Evolutionary conservation across 2,888 invertebrate genomes (phyloP).

Genomic region (Pterostichus madidus): DNA sequence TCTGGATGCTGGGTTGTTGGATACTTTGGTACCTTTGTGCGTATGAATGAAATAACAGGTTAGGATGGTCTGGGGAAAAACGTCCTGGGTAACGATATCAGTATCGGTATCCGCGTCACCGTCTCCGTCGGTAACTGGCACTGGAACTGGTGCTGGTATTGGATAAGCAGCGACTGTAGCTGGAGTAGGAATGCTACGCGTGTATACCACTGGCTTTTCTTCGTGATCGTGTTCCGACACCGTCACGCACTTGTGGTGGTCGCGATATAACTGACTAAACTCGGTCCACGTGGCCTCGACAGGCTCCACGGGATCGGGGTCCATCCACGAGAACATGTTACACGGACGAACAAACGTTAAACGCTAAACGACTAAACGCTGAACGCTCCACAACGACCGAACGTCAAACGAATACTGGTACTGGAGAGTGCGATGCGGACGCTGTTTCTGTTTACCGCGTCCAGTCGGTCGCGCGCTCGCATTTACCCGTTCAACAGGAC

Average conservation of each 20-base stretch:
- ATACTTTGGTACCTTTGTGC: conserved; percentile 81
- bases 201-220: conserved; percentile 81
- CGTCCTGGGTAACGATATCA: conserved; percentile 64
- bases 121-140: not conserved
- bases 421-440: conserved; percentile 30
- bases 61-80: conserved; percentile 82
- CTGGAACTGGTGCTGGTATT: conserved; percentile 64
- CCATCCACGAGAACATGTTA: conserved; percentile 76
- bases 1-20: conserved; percentile 3
- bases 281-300: conserved; percentile 80
- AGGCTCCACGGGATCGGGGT: conserved; percentile 74
- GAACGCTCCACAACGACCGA: conserved; percentile 21
- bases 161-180: conserved; percentile 66
- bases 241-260: conserved; percentile 81
- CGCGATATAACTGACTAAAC: conserved; percentile 78
- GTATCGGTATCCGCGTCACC: conserved; percentile 14
- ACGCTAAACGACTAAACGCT: conserved; percentile 43
- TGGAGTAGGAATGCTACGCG: conserved; percentile 76
- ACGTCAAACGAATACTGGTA: conserved; percentile 36
- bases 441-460: conserved; percentile 65
- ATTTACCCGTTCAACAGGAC: conserved; percentile 27
- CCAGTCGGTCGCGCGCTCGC: conserved; percentile 25
- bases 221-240: conserved; percentile 84
- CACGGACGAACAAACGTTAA: conserved; percentile 27
- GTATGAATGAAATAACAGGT: conserved; percentile 82